Percentiles rank a stretch among this genome's conserved stretches.
Conservation (phyloP, 2,888 invertebrate genomes). For the Notocelia uddmanniana region DNA sequence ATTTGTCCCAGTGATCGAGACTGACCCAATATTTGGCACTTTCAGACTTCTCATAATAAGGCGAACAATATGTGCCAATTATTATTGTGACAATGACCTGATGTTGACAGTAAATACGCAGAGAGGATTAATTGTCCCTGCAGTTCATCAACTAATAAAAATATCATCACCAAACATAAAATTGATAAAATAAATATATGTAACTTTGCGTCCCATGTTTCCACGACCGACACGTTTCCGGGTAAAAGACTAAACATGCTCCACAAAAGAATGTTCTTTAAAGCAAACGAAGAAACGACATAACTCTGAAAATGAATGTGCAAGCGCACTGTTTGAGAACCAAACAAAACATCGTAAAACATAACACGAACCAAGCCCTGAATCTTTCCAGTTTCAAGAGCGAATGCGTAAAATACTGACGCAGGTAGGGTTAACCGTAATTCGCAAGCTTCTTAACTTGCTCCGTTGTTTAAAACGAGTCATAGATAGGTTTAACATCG, state of each 20-base stretch:
- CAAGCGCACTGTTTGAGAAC: constrained; percentile 32
- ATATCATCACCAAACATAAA: neutral
- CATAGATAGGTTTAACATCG: neutral
- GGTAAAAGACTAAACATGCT: constrained; percentile 29
- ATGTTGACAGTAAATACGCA: neutral
- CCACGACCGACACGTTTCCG: constrained; percentile 23
- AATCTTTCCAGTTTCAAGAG: constrained; percentile 58
- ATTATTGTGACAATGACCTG: too few species aligned
- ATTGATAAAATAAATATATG: neutral
- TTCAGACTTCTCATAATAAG: too few species aligned
- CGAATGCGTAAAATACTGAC: constrained; percentile 51
- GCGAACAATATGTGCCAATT: too few species aligned
- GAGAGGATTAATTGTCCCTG: neutral
- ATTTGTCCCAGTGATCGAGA: too few species aligned
- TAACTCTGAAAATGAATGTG: constrained; percentile 9
- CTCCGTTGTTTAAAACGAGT: neutral
- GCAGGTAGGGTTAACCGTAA: neutral
- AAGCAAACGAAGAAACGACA: constrained; percentile 8
- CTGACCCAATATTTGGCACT: too few species aligned
- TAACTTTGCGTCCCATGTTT: constrained; percentile 8
- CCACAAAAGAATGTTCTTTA: constrained; percentile 27
- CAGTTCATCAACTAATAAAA: neutral
- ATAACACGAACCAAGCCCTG: constrained; percentile 58
- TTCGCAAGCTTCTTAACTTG: neutral
- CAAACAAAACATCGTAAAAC: constrained; percentile 62